These are phyloP conservation scores for Chelonia mydas DNA, from an alignment of 2,797 vertebrate genomes.

Conservation along the genomic window DNA sequence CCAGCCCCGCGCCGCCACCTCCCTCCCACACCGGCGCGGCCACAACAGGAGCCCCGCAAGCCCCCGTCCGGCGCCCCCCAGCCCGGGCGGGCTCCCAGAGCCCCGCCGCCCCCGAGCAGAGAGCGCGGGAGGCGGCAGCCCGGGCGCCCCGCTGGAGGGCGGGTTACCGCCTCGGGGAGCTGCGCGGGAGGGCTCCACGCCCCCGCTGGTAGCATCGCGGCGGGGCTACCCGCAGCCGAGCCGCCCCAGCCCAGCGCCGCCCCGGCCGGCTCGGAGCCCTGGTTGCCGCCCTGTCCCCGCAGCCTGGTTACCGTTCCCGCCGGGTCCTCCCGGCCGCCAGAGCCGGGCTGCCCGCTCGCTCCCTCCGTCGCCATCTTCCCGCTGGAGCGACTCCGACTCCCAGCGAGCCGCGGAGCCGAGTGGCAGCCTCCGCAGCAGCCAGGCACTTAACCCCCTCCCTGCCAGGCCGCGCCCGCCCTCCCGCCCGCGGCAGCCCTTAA, in stretches of 20 bases:
- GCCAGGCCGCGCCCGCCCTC: conserved; percentile 53
- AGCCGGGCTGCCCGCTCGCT: conserved; percentile 90
- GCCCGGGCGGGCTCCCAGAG: neutral
- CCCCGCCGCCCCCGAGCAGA: neutral
- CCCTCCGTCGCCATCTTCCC: conserved; percentile 98
- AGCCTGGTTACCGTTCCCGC: conserved; percentile 71
- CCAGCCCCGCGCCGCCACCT: neutral
- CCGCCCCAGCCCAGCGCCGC: neutral
- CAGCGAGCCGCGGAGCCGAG: conserved; percentile 48
- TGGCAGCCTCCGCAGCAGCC: conserved; percentile 70
- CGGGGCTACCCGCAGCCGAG: too few species aligned
- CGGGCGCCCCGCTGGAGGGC: neutral
- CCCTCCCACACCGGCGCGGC: neutral
- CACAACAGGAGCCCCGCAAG: neutral
- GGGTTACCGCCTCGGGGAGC: too few species aligned
- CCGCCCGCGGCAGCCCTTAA: conserved; percentile 54
- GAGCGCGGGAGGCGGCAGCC: neutral
- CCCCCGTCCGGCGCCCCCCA: too few species aligned
- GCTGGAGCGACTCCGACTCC: conserved; percentile 84
- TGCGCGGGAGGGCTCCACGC: neutral
- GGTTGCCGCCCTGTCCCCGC: neutral
- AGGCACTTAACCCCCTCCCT: conserved; percentile 74
- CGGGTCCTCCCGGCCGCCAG: conserved; percentile 46
- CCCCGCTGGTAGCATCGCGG: neutral
- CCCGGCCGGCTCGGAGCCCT: neutral